phyloP scores from a whole-genome alignment of 2,888 invertebrate species.

The Nomada ruficornis region DNA sequence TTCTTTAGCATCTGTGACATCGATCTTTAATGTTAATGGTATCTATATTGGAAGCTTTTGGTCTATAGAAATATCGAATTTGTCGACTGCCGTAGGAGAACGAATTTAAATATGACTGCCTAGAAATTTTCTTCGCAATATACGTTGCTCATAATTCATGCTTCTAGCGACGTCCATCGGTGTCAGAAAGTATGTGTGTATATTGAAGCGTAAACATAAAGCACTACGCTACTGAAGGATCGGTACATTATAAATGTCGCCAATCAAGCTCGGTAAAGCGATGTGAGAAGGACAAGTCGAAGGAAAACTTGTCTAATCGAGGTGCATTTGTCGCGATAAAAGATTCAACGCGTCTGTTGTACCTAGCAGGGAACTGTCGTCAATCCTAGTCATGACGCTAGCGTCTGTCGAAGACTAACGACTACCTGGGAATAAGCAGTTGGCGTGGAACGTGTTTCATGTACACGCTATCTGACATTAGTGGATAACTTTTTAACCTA shows the following conservation, averaged over 20 bases:
- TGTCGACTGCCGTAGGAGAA: no score
- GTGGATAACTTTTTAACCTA: conserved; percentile 2
- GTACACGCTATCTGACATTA: conserved; percentile 24
- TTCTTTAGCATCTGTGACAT: no score
- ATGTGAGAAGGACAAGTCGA: conserved; percentile 4
- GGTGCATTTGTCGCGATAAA: conserved; percentile 62
- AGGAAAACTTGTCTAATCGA: conserved; percentile 43
- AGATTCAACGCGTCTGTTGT: conserved; percentile 54
- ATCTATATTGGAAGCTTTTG: no score
- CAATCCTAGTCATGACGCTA: conserved; percentile 36
- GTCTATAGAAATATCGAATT: no score
- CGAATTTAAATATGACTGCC: no score
- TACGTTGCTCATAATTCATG: conserved; percentile 35
- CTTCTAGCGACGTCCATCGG: not conserved
- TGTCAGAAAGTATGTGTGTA: conserved; percentile 9
- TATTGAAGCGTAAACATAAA: conserved; percentile 23
- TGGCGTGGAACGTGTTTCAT: conserved; percentile 37
- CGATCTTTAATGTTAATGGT: no score
- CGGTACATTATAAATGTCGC: conserved; percentile 44
- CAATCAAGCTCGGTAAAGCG: conserved; percentile 22
- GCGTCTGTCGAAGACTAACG: conserved; percentile 65
- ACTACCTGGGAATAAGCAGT: conserved; percentile 53
- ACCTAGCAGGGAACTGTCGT: conserved; percentile 39
- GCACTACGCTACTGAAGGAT: conserved; percentile 16
- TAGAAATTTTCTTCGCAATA: not conserved